Percentiles rank a stretch among this genome's conserved stretches.
phyloP scores from a whole-genome alignment of 2,888 invertebrate species.

The Caenorhabditis macrosperma region DNA sequence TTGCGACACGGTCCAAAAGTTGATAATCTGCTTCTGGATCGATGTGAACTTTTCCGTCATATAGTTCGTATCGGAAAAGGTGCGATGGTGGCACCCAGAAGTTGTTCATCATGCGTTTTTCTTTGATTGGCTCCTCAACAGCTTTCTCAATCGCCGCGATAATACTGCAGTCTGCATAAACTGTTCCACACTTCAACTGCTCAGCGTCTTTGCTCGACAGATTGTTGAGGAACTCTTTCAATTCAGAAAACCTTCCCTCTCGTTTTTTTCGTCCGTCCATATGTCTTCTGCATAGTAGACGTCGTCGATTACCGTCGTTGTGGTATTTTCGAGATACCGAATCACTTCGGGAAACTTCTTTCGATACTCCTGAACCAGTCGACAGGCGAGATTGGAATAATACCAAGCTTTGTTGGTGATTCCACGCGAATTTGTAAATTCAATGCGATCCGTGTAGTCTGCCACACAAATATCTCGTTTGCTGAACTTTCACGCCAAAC shows the following conservation, averaged over 20 bases:
- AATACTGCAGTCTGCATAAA: conserved; percentile 86
- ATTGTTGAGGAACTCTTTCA: conserved; percentile 86
- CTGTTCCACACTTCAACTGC: conserved; percentile 86
- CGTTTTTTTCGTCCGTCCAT: conserved; percentile 82
- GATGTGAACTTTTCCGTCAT: conserved; percentile 82
- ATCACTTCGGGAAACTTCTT: conserved; percentile 87
- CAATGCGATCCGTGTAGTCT: conserved; percentile 87
- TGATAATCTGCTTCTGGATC: conserved; percentile 85
- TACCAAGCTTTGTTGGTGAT: conserved; percentile 47
- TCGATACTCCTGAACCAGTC: conserved; percentile 86
- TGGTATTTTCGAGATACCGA: conserved; percentile 82
- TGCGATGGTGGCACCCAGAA: neutral
- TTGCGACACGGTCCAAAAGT: conserved; percentile 88
- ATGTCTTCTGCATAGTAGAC: conserved; percentile 86
- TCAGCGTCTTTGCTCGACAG: conserved; percentile 81
- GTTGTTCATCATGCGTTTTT: conserved; percentile 2
- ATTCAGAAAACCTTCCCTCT: conserved; percentile 78
- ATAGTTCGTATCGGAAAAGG: conserved; percentile 52
- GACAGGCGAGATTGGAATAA: conserved; percentile 58
- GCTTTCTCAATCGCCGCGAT: conserved; percentile 78
- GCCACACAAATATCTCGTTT: conserved; percentile 84
- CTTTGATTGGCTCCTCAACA: neutral
- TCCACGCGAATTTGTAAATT: conserved; percentile 70
- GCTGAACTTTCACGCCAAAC: conserved; percentile 92
- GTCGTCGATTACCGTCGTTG: conserved; percentile 80